phyloP scores from a whole-genome alignment of 2,888 invertebrate genomes.

The Synanthedon andrenaeformis region DNA sequence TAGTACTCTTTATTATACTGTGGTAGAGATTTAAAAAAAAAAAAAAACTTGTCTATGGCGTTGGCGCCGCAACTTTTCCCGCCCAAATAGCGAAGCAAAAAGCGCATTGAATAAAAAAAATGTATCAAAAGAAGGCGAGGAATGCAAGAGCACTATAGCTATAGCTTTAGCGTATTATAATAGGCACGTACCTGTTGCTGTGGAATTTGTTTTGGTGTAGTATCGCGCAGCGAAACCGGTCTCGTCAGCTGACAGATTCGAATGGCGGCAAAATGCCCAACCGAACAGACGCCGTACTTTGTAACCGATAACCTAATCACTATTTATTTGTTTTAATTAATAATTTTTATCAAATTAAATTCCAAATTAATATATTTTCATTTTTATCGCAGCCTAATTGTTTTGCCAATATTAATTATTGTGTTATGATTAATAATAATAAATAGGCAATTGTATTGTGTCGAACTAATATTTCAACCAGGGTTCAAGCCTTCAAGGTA shows the following conservation, averaged over 20 bases:
- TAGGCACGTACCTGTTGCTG: constrained; percentile 43
- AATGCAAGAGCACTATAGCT: background rate
- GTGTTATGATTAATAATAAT: too few relatives aligned
- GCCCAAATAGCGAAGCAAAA: background rate
- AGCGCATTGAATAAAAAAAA: constrained; percentile 13
- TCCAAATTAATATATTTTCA: too few relatives aligned
- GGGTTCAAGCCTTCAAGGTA: too few relatives aligned
- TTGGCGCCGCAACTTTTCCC: background rate
- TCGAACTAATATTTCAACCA: too few relatives aligned
- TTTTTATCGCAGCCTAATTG: too few relatives aligned
- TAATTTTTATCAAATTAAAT: too few relatives aligned
- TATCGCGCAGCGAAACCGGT: constrained; percentile 43
- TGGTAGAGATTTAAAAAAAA: too few relatives aligned
- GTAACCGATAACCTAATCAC: background rate
- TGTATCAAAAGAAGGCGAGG: constrained; percentile 5
- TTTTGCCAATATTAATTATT: too few relatives aligned
- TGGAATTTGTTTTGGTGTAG: constrained; percentile 41
- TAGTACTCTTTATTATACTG: too few relatives aligned
- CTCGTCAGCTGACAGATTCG: constrained; percentile 36
- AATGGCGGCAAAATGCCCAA: constrained; percentile 2
- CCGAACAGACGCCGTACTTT: background rate
- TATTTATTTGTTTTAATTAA: background rate
- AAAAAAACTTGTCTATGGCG: too few relatives aligned
- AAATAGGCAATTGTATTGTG: too few relatives aligned
- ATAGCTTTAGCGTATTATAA: constrained; percentile 10